phyloP scores from a whole-genome alignment of 2,888 invertebrate genomes.

The Drosophila macrospina region DNA sequence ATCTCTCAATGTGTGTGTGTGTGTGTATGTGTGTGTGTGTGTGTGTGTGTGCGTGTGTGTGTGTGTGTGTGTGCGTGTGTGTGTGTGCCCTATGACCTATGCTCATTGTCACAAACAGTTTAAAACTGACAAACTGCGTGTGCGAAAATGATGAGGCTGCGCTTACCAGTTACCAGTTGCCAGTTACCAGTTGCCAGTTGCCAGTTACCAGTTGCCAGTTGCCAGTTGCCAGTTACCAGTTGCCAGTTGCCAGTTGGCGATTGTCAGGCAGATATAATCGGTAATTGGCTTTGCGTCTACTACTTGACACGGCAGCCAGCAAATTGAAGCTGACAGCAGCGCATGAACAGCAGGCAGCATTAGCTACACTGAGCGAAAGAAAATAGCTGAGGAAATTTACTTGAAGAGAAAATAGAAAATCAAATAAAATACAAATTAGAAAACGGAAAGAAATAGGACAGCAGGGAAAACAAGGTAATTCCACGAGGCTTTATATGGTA shows the following conservation, averaged over 20 bases:
- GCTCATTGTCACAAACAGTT: constrained; percentile 59
- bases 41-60: constrained; percentile 9
- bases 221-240: constrained; percentile 41
- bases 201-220: constrained; percentile 46
- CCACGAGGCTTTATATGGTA: no score
- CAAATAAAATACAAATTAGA: background rate
- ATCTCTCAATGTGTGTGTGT: constrained; percentile 3
- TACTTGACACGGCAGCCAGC: constrained; percentile 37
- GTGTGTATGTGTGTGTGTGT: constrained; percentile 5
- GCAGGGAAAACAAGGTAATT: no score
- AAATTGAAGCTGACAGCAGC: constrained; percentile 35
- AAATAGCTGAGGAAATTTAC: background rate
- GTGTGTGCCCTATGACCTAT: constrained; percentile 33
- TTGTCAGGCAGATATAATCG: constrained; percentile 68
- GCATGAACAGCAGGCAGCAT: constrained; percentile 39
- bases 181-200: constrained; percentile 44
- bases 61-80: constrained; percentile 13
- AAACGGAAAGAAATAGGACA: no score
- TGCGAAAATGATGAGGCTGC: constrained; percentile 43
- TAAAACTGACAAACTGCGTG: constrained; percentile 46
- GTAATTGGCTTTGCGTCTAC: constrained; percentile 68
- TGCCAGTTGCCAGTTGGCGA: constrained; percentile 46
- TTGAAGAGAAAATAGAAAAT: background rate
- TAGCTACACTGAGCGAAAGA: constrained; percentile 21
- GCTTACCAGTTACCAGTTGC: constrained; percentile 51